Evolutionary conservation across 2,888 invertebrate genomes (phyloP).

Genomic region (Brachyopa scutellaris): DNA sequence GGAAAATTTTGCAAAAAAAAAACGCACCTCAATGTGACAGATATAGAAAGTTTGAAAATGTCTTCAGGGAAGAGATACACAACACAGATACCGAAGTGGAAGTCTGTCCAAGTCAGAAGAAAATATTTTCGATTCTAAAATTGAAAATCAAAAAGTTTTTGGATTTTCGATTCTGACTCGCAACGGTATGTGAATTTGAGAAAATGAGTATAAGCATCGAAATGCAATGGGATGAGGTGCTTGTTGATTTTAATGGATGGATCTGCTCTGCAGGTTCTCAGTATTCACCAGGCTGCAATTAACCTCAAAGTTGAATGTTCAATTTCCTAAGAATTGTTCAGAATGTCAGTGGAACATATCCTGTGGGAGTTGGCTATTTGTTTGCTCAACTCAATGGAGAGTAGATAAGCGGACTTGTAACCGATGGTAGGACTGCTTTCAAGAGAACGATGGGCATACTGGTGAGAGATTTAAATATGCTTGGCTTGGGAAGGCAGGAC

Average conservation of each 20-base stretch:
- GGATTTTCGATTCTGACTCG: too few species aligned
- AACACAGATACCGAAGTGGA: neutral
- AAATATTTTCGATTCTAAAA: slow-evolving; percentile 20
- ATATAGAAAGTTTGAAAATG: neutral
- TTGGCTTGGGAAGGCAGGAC: too few species aligned
- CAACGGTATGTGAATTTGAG: too few species aligned
- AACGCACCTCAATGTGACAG: neutral
- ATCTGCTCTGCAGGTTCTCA: too few species aligned
- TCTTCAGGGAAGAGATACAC: neutral
- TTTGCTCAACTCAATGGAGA: neutral
- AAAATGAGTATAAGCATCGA: too few species aligned
- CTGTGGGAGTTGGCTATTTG: neutral
- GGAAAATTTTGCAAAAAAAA: neutral
- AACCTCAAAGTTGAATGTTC: neutral
- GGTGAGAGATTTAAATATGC: too few species aligned
- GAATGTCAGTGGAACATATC: neutral
- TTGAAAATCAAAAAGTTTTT: slow-evolving; percentile 32
- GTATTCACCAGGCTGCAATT: neutral
- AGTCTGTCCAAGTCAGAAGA: neutral
- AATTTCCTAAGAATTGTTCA: neutral
- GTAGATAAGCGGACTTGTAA: neutral
- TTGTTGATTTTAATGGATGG: too few species aligned
- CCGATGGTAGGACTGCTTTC: too few species aligned
- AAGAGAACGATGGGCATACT: too few species aligned
- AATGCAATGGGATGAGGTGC: too few species aligned